These are phyloP conservation scores for Amblyornis subalaris DNA, from an alignment of 2,113 vertebrate species.

Conservation along the genomic window DNA sequence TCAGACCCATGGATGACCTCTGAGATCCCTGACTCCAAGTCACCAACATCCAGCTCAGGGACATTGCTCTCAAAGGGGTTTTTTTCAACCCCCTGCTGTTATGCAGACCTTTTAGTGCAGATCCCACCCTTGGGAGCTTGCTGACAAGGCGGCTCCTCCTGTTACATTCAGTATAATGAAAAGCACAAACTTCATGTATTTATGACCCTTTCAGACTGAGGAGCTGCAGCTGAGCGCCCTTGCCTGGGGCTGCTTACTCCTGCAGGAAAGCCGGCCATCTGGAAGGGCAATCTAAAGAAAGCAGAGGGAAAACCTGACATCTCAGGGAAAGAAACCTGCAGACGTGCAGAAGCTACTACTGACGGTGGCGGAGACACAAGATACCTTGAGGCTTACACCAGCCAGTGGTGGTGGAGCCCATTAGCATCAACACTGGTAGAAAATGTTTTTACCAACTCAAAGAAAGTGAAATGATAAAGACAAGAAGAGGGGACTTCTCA, in stretches of 20 bases:
- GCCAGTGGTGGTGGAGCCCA: fast-evolving
- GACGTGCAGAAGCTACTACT: background rate
- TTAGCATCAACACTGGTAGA: background rate
- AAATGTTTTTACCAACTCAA: background rate
- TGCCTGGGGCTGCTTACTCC: background rate
- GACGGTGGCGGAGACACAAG: fast-evolving
- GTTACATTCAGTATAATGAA: background rate
- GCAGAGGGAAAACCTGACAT: background rate
- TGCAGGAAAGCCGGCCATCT: background rate
- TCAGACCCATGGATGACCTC: background rate
- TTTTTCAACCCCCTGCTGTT: background rate
- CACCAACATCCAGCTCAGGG: background rate
- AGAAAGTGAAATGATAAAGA: background rate
- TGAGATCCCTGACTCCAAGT: background rate
- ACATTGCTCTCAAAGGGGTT: background rate
- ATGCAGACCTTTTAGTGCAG: background rate
- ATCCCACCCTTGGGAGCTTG: background rate
- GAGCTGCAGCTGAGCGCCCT: background rate
- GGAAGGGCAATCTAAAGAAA: background rate
- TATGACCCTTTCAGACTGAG: background rate
- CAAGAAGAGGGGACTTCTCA: background rate
- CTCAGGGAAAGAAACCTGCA: background rate
- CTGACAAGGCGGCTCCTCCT: background rate
- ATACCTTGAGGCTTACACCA: background rate
- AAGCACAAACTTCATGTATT: constrained; percentile 14